Percentiles rank a stretch among this genome's conserved stretches.
These are phyloP conservation scores for Sitta europaea DNA, from an alignment of 2,113 vertebrate genomes.

Conservation along the genomic window DNA sequence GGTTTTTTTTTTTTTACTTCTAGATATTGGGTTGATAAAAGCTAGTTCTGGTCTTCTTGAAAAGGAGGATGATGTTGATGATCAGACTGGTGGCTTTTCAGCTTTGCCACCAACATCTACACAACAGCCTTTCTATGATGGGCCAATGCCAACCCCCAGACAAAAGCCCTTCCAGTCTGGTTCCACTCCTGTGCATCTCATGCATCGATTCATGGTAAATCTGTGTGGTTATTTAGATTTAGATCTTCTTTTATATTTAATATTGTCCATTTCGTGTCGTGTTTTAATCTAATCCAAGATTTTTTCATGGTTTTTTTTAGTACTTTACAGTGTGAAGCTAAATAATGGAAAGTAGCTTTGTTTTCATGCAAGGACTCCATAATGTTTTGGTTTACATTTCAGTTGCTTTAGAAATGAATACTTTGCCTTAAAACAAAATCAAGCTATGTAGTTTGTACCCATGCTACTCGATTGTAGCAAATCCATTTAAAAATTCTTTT, in stretches of 20 bases:
- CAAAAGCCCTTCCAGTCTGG: constrained; percentile 93
- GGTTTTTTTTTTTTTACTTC: not conserved
- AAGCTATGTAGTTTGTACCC: not conserved
- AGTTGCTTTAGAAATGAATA: not conserved
- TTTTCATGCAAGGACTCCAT: not conserved
- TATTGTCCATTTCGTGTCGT: not conserved
- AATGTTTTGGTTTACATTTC: not conserved
- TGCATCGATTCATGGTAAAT: constrained; percentile 93
- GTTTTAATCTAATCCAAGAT: not conserved
- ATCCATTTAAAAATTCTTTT: not conserved
- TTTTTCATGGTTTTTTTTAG: not conserved
- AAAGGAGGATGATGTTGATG: constrained; percentile 72
- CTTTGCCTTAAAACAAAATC: not conserved
- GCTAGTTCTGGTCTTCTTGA: constrained; percentile 31
- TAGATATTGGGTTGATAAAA: constrained; percentile 82
- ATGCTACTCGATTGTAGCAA: not conserved
- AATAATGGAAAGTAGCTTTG: not conserved
- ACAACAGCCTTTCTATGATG: constrained; percentile 79
- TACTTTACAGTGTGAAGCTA: not conserved
- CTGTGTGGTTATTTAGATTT: not conserved
- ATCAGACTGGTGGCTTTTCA: constrained; percentile 28
- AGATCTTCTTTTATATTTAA: not conserved
- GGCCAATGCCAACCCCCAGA: constrained; percentile 84
- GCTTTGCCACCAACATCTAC: constrained; percentile 29
- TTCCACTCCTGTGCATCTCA: constrained; percentile 89